These are phyloP conservation scores for Trichogramma dendrolimi DNA, from an alignment of 2,888 invertebrate genomes.

Conservation along the genomic window DNA sequence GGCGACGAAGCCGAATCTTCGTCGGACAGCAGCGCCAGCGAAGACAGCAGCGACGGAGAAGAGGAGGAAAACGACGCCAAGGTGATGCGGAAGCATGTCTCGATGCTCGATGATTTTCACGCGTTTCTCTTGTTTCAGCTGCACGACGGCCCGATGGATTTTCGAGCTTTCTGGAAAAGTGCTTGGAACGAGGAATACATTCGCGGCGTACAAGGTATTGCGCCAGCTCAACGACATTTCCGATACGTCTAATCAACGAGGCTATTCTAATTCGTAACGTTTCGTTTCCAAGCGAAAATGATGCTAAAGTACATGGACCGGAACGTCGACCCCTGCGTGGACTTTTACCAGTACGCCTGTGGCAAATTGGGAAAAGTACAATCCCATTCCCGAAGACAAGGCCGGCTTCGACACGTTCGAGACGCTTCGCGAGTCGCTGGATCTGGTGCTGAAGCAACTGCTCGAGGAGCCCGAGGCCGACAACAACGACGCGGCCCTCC, in stretches of 20 bases:
- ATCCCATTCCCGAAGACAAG: constrained; percentile 85
- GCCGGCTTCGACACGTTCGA: constrained; percentile 87
- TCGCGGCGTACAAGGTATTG: constrained; percentile 57
- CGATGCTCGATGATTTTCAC: too few species aligned
- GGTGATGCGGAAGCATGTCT: background rate
- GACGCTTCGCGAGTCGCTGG: constrained; percentile 78
- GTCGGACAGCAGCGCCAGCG: constrained; percentile 9
- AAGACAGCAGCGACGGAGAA: constrained; percentile 2
- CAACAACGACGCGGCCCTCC: constrained; percentile 30
- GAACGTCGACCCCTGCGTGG: constrained; percentile 70
- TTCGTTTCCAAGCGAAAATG: constrained; percentile 54
- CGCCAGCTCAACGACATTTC: background rate
- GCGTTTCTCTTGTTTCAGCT: too few species aligned
- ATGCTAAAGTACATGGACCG: constrained; percentile 76
- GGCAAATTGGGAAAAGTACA: constrained; percentile 81
- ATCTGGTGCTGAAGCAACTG: constrained; percentile 64
- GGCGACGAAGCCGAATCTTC: constrained; percentile 10
- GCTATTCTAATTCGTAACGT: background rate
- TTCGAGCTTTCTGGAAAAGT: constrained; percentile 58
- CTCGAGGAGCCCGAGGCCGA: constrained; percentile 56
- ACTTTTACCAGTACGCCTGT: constrained; percentile 81
- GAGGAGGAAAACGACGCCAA: background rate
- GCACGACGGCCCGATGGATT: constrained; percentile 26
- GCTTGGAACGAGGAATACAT: constrained; percentile 59
- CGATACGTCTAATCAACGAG: background rate